phyloP scores from a whole-genome alignment of 2,888 invertebrate species.

The Apoda limacodes region DNA sequence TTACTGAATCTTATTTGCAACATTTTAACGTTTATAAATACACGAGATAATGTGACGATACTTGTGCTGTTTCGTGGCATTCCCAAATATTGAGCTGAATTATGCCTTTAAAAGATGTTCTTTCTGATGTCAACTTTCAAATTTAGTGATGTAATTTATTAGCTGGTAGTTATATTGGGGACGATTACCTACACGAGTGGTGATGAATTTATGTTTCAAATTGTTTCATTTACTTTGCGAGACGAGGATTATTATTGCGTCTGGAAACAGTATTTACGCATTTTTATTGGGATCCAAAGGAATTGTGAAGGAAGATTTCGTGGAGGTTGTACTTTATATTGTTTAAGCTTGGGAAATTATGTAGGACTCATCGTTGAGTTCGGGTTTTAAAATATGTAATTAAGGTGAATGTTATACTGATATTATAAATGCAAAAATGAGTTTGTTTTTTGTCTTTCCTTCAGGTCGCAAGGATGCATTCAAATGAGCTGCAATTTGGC shows the following conservation, averaged over 20 bases:
- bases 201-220: slow-evolving; percentile 61
- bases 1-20: too few species aligned
- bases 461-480: too few species aligned
- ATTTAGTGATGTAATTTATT: slow-evolving; percentile 62
- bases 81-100: slow-evolving; percentile 48
- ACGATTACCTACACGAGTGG: slow-evolving; percentile 61
- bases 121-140: slow-evolving; percentile 68
- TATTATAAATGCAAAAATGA: too few species aligned
- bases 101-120: slow-evolving; percentile 61
- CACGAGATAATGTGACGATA: too few species aligned
- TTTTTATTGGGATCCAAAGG: slow-evolving; percentile 52
- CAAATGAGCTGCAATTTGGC: too few species aligned
- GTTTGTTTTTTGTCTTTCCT: too few species aligned
- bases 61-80: too few species aligned
- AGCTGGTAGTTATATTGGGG: slow-evolving; percentile 51
- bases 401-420: too few species aligned
- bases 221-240: slow-evolving; percentile 49
- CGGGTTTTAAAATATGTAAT: too few species aligned
- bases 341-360: too few species aligned
- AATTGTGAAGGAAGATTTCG: slow-evolving; percentile 44
- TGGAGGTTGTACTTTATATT: slow-evolving; percentile 45
- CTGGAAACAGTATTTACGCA: slow-evolving; percentile 52
- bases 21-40: too few species aligned
- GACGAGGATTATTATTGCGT: slow-evolving; percentile 54
- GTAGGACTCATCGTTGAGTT: too few species aligned